Evolutionary conservation across 2,888 invertebrate species (phyloP).

Genomic region (Antheraea assamensis): DNA sequence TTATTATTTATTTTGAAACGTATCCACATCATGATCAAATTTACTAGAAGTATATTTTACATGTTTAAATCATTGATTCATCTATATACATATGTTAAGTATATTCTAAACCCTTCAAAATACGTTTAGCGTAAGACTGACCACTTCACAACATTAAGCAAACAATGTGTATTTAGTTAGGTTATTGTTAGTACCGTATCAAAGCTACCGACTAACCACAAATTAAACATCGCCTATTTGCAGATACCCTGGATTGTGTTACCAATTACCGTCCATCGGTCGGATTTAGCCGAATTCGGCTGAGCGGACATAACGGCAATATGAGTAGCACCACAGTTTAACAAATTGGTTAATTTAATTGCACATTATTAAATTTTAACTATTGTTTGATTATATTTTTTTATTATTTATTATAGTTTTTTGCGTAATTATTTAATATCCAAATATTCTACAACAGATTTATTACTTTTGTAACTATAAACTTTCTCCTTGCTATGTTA

Average conservation of each 20-base stretch:
- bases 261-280: constrained; percentile 41
- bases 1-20: neutral
- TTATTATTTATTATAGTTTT: neutral
- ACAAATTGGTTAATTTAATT: constrained; percentile 25
- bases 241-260: constrained; percentile 38
- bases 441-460: too few relatives aligned
- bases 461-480: too few relatives aligned
- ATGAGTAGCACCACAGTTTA: constrained; percentile 22
- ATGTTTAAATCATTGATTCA: neutral
- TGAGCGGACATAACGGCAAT: constrained; percentile 27
- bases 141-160: constrained; percentile 1
- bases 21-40: neutral
- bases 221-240: constrained; percentile 38
- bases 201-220: constrained; percentile 32
- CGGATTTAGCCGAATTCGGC: constrained; percentile 19
- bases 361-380: constrained; percentile 24
- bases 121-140: constrained; percentile 1
- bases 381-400: neutral
- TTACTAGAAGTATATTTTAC: neutral
- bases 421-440: too few relatives aligned
- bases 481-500: too few relatives aligned
- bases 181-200: constrained; percentile 32
- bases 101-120: neutral
- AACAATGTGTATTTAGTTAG: constrained; percentile 18
- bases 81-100: neutral